A percentile compares a stretch with the other conserved stretches of the same genome.
These are phyloP conservation scores for Eupithecia vulgata DNA, from an alignment of 2,888 invertebrate species.

Conservation along the genomic window DNA sequence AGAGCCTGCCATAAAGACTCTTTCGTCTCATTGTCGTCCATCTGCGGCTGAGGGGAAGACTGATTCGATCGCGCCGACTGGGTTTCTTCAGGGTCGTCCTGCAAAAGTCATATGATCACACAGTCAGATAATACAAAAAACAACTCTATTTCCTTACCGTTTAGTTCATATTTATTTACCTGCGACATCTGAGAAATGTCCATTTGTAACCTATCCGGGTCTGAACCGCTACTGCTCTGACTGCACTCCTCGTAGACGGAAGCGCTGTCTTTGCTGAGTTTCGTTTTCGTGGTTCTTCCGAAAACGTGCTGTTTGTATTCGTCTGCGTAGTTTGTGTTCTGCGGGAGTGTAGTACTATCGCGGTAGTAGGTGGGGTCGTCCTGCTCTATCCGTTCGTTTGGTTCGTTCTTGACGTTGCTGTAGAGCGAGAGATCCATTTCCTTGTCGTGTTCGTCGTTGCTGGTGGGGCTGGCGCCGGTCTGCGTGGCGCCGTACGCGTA, in stretches of 20 bases:
- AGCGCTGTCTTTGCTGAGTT: conserved; percentile 73
- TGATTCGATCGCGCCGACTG: conserved; percentile 78
- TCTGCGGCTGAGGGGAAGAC: conserved; percentile 74
- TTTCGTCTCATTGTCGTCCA: conserved; percentile 77
- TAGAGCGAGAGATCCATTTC: conserved; percentile 81
- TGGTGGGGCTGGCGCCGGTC: conserved; percentile 65
- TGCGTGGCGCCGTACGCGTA: conserved; percentile 66
- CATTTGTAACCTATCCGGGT: conserved; percentile 89
- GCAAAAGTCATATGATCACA: conserved; percentile 28
- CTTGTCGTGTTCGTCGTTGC: conserved; percentile 75
- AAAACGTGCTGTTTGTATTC: conserved; percentile 74
- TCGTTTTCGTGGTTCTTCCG: conserved; percentile 59
- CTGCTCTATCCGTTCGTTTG: conserved; percentile 59
- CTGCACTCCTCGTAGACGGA: conserved; percentile 84
- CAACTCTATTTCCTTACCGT: conserved; percentile 10
- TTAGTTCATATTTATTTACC: conserved; percentile 52
- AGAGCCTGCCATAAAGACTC: conserved; percentile 83
- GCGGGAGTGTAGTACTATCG: conserved; percentile 55
- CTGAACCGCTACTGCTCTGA: conserved; percentile 88
- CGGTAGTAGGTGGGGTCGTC: conserved; percentile 59
- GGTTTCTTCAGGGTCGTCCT: conserved; percentile 81
- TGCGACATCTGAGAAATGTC: conserved; percentile 85
- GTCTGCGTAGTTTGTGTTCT: conserved; percentile 64
- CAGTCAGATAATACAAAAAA: conserved; percentile 8
- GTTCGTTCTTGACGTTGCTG: conserved; percentile 72